phyloP scores from a whole-genome alignment of 2,888 invertebrate species.

The Pristionchus entomophagus region DNA sequence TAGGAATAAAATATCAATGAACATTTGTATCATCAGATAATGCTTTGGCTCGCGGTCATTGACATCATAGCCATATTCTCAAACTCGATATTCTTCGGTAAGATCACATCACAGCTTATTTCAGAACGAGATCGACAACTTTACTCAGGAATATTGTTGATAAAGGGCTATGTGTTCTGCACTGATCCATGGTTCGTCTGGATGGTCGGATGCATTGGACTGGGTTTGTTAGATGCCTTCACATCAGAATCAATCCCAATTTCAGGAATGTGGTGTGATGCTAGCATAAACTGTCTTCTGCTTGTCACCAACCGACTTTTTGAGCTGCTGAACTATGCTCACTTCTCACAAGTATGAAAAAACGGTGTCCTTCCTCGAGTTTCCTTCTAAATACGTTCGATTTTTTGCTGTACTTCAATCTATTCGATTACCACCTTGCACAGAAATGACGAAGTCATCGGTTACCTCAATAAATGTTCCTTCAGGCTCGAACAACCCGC shows the following conservation, averaged over 20 bases:
- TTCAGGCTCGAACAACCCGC: not conserved
- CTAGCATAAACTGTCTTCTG: not conserved
- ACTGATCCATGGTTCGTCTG: slow-evolving; percentile 1
- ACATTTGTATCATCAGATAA: not conserved
- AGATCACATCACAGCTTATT: not conserved
- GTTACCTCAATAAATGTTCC: too few species aligned
- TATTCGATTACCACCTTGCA: too few species aligned
- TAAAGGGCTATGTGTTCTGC: slow-evolving; percentile 15
- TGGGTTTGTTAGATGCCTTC: too few species aligned
- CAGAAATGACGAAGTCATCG: too few species aligned
- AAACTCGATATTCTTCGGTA: slow-evolving; percentile 30
- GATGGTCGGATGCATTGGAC: slow-evolving; percentile 22
- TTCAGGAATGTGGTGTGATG: slow-evolving; percentile 34
- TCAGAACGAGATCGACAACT: not conserved
- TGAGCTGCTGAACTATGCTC: not conserved
- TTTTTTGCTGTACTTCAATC: too few species aligned
- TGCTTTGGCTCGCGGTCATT: slow-evolving; percentile 38
- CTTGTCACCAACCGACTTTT: slow-evolving; percentile 18
- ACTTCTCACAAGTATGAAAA: not conserved
- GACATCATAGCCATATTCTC: slow-evolving; percentile 7
- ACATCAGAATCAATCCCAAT: not conserved
- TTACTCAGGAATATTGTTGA: not conserved
- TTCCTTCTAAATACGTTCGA: too few species aligned
- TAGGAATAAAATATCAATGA: too few species aligned
- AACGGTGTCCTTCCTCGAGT: too few species aligned